Conservation (phyloP, 2,888 invertebrate genomes). For the Caenorhabditis sp. region DNA sequence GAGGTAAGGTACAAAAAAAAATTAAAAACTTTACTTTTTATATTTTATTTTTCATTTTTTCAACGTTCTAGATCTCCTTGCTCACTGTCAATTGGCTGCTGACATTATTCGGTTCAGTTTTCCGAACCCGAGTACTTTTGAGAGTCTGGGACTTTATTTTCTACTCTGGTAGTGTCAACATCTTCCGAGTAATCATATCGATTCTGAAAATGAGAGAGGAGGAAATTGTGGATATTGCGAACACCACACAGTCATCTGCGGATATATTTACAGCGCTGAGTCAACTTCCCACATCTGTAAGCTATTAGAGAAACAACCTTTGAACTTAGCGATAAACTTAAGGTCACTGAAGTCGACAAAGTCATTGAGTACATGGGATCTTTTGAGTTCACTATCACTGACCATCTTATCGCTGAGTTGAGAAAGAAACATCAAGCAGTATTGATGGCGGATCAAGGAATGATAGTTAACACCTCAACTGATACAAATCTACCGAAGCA, state of each 20-base stretch:
- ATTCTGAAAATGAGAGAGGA: slow-evolving; percentile 86
- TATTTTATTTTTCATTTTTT: too few species aligned
- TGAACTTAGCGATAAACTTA: slow-evolving; percentile 9
- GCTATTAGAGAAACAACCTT: neutral
- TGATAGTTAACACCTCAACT: slow-evolving; percentile 91
- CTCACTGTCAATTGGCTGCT: slow-evolving; percentile 98
- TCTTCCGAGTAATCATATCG: slow-evolving; percentile 87
- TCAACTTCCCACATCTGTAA: slow-evolving; percentile 88
- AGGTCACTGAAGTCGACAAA: slow-evolving; percentile 73
- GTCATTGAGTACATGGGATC: slow-evolving; percentile 81
- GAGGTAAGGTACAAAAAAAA: too few species aligned
- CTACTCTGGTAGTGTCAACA: slow-evolving; percentile 94
- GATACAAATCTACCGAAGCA: slow-evolving; percentile 93
- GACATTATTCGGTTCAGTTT: slow-evolving; percentile 96
- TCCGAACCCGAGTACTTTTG: slow-evolving; percentile 94
- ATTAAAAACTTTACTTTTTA: too few species aligned
- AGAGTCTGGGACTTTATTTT: slow-evolving; percentile 98
- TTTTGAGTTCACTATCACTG: slow-evolving; percentile 81
- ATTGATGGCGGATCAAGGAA: slow-evolving; percentile 97
- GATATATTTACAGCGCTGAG: slow-evolving; percentile 98
- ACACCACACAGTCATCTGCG: slow-evolving; percentile 88
- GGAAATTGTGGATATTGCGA: slow-evolving; percentile 91
- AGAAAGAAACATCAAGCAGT: slow-evolving; percentile 87
- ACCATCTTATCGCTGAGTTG: slow-evolving; percentile 75
- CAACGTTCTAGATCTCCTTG: slow-evolving; percentile 89